phyloP scores from a whole-genome alignment of 1,140 invertebrate genomes.

The Drosophila orena region DNA sequence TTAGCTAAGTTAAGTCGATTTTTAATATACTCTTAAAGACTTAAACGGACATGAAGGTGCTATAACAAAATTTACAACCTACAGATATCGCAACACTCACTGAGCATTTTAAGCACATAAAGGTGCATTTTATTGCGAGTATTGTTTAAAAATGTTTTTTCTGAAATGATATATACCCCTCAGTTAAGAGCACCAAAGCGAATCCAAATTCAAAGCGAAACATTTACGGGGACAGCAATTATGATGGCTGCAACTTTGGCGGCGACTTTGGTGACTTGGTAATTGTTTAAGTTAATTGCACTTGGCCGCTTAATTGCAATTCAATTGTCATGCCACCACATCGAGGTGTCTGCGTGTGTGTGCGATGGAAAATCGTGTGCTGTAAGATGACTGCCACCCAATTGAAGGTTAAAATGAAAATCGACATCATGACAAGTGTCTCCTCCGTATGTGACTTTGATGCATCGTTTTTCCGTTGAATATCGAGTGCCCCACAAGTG shows the following conservation, averaged over 20 bases:
- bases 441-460: constrained; percentile 52
- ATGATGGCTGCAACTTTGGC: constrained; percentile 49
- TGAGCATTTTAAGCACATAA: no score
- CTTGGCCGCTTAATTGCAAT: constrained; percentile 79
- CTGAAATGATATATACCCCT: background rate
- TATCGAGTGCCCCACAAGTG: constrained; percentile 45
- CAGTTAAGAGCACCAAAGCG: constrained; percentile 12
- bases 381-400: constrained; percentile 44
- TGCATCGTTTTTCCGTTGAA: constrained; percentile 66
- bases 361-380: constrained; percentile 34
- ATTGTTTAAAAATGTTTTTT: no score
- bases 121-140: background rate
- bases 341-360: constrained; percentile 21
- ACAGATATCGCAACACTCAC: no score
- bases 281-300: constrained; percentile 76
- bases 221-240: constrained; percentile 55
- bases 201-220: constrained; percentile 39
- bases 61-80: no score
- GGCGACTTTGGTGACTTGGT: constrained; percentile 55
- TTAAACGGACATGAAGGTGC: no score
- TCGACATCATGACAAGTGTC: constrained; percentile 51
- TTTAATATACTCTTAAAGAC: constrained; percentile 9
- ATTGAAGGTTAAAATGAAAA: constrained; percentile 65
- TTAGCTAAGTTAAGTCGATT: constrained; percentile 1
- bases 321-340: constrained; percentile 78